These are phyloP conservation scores for Portunus trituberculatus DNA, from an alignment of 1,140 invertebrate species.

Conservation along the genomic window DNA sequence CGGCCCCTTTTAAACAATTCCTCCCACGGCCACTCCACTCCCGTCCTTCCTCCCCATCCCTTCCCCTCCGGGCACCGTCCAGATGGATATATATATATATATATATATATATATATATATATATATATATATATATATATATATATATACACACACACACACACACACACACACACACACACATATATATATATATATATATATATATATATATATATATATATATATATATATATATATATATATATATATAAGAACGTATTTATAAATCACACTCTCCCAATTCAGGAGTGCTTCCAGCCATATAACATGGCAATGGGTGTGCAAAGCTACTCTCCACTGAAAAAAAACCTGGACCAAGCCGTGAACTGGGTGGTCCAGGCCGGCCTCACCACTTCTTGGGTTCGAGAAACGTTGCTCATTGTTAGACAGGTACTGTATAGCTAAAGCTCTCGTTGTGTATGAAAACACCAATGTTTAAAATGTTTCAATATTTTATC, in stretches of 20 bases:
- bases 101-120: not conserved
- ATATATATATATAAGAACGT: not conserved
- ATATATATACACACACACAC: not conserved
- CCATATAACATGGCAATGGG: constrained; percentile 3
- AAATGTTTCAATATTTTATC: too few relatives aligned
- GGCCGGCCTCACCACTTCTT: not conserved
- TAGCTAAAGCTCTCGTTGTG: too few relatives aligned
- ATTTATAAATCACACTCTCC: not conserved
- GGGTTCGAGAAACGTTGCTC: not conserved
- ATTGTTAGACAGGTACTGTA: not conserved
- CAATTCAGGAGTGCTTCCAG: constrained; percentile 16
- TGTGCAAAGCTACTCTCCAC: constrained; percentile 33
- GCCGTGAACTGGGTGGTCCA: not conserved
- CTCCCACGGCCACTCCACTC: too few relatives aligned
- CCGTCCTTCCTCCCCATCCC: too few relatives aligned
- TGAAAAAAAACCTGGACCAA: not conserved
- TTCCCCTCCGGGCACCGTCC: too few relatives aligned
- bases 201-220: not conserved
- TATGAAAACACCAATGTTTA: too few relatives aligned
- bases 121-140: not conserved
- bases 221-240: not conserved
- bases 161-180: too few relatives aligned
- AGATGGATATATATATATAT: too few relatives aligned
- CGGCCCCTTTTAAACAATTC: too few relatives aligned
- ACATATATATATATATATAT: not conserved